Evolutionary conservation across 2,888 invertebrate genomes (phyloP).

Genomic region (Epirrhoe alternata): DNA sequence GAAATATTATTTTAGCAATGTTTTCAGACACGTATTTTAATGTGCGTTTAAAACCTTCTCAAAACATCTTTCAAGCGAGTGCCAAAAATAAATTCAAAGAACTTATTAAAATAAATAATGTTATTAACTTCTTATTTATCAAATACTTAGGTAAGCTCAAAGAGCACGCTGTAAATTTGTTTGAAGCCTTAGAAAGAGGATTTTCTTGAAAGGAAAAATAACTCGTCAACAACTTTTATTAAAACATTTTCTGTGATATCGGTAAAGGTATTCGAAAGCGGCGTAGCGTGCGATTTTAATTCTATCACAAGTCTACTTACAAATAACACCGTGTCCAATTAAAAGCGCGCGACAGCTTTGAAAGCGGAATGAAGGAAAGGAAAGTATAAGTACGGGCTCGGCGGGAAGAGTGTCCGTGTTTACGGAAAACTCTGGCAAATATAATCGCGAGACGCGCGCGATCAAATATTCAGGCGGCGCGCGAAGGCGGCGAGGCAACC

Average conservation of each 20-base stretch:
- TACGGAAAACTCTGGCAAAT: conserved; percentile 83
- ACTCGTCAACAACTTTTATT: conserved; percentile 74
- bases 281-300: conserved; percentile 80
- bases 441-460: conserved; percentile 83
- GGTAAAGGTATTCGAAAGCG: conserved; percentile 70
- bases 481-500: conserved; percentile 80
- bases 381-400: conserved; percentile 72
- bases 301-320: conserved; percentile 81
- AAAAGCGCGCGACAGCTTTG: conserved; percentile 81
- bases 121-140: conserved; percentile 55
- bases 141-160: conserved; percentile 56
- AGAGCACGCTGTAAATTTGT: conserved; percentile 67
- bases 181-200: conserved; percentile 74
- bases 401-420: conserved; percentile 80
- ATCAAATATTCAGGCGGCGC: conserved; percentile 83
- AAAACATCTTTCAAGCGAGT: conserved; percentile 10
- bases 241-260: conserved; percentile 65
- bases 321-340: conserved; percentile 80
- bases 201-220: conserved; percentile 70
- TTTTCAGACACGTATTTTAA: background rate
- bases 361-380: conserved; percentile 75
- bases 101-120: conserved; percentile 26
- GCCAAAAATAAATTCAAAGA: conserved; percentile 14
- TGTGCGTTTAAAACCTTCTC: conserved; percentile 4
- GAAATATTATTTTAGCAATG: background rate